Evolutionary conservation across 2,888 invertebrate species (phyloP).

Genomic region (Limnephilus marmoratus): DNA sequence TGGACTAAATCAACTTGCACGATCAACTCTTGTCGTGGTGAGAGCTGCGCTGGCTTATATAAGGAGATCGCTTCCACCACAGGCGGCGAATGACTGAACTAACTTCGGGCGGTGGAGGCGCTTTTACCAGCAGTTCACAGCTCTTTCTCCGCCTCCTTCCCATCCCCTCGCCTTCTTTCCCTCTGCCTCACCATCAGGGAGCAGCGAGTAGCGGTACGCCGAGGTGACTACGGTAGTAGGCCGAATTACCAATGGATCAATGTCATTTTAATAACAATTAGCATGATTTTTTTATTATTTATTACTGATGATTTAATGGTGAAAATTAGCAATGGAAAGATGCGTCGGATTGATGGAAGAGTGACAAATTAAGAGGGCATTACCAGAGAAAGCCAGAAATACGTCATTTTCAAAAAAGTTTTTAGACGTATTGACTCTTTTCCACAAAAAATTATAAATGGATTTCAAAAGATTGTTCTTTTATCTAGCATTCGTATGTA

Average conservation of each 20-base stretch:
- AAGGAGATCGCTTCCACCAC: not conserved
- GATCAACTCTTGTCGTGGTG: conserved; percentile 6
- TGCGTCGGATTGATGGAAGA: not conserved
- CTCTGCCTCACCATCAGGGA: not conserved
- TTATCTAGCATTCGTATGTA: too few relatives aligned
- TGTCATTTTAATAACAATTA: not conserved
- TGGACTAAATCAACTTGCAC: conserved; percentile 40
- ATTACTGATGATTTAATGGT: not conserved
- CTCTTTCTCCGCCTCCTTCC: conserved; percentile 36
- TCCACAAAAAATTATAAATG: too few relatives aligned
- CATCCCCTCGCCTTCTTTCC: not conserved
- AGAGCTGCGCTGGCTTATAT: not conserved
- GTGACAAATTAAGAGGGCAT: too few relatives aligned
- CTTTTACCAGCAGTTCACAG: conserved; percentile 54
- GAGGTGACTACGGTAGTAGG: not conserved
- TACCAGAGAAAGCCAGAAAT: too few relatives aligned
- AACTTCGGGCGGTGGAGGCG: conserved; percentile 15
- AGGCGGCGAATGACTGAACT: conserved; percentile 44
- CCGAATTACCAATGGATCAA: not conserved
- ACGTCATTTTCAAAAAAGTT: too few relatives aligned
- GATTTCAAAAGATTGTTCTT: too few relatives aligned
- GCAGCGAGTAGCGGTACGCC: not conserved
- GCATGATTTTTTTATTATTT: not conserved
- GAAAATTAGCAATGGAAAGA: not conserved
- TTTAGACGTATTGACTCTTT: too few relatives aligned